Conservation (phyloP, 2,113 vertebrate genomes). For the Nibea coibor region DNA sequence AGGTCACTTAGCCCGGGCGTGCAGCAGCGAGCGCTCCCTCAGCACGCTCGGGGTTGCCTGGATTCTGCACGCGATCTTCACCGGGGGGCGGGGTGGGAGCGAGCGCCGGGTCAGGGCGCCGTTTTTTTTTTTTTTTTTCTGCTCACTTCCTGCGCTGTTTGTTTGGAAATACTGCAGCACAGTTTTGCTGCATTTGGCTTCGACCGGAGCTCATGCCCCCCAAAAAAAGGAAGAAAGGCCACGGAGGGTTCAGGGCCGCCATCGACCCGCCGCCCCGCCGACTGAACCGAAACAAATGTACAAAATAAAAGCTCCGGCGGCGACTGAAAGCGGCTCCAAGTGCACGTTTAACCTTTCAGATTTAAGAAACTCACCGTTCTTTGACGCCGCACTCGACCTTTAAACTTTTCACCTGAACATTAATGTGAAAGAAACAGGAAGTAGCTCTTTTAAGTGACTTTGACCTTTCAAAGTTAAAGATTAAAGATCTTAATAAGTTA, state of each 20-base stretch:
- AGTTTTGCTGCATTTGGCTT: constrained; percentile 51
- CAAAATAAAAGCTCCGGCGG: neutral
- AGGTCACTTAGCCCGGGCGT: constrained; percentile 69
- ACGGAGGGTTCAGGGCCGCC: constrained; percentile 15
- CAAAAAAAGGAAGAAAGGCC: neutral
- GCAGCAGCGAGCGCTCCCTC: constrained; percentile 64
- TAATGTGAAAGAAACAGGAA: neutral
- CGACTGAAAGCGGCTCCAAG: constrained; percentile 3
- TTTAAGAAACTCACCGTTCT: neutral
- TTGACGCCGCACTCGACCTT: neutral
- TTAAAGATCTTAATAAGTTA: neutral
- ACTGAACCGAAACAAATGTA: neutral
- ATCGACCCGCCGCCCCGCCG: neutral
- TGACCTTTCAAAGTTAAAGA: neutral
- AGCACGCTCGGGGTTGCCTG: constrained; percentile 59
- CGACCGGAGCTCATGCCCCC: constrained; percentile 6
- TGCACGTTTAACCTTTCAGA: neutral
- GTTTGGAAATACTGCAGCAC: constrained; percentile 69
- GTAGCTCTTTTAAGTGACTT: neutral
- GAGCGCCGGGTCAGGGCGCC: constrained; percentile 25
- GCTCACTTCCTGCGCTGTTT: constrained; percentile 53
- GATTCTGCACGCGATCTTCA: constrained; percentile 80
- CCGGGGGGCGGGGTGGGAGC: constrained; percentile 74
- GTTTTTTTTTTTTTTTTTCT: neutral
- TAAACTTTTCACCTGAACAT: neutral